A percentile compares a stretch with the other conserved stretches of the same genome.
phyloP scores from a whole-genome alignment of 2,888 invertebrate species.

The Gisinianus flammeolus region DNA sequence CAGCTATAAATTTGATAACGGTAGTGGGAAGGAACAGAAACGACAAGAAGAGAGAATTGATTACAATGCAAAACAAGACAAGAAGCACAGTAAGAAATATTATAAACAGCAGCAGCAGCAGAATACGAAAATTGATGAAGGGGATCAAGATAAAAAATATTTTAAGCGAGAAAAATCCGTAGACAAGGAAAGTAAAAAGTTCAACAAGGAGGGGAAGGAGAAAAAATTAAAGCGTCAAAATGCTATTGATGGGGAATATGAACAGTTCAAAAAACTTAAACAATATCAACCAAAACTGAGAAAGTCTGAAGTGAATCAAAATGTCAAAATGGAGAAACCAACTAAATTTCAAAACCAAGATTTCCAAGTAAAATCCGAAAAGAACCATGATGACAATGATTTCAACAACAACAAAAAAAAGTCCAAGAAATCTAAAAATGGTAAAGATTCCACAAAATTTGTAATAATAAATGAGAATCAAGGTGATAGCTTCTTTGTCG shows the following conservation, averaged over 20 bases:
- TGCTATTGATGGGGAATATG: neutral
- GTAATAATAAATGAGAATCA: neutral
- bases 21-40: neutral
- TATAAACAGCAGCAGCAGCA: neutral
- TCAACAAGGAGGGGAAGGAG: neutral
- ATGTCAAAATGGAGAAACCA: neutral
- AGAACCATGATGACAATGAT: neutral
- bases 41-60: constrained; percentile 8
- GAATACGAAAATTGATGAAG: neutral
- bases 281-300: neutral
- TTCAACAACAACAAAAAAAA: neutral
- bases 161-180: neutral
- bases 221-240: neutral
- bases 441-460: neutral
- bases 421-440: neutral
- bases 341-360: neutral
- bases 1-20: neutral
- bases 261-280: neutral
- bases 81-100: neutral
- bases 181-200: neutral
- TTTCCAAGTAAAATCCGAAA: neutral
- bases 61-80: neutral
- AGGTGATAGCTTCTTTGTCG: neutral
- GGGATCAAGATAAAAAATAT: neutral
- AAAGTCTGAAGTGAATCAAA: neutral